These are phyloP conservation scores for Mactromeris polynyma DNA, from an alignment of 2,888 invertebrate genomes.

Conservation along the genomic window DNA sequence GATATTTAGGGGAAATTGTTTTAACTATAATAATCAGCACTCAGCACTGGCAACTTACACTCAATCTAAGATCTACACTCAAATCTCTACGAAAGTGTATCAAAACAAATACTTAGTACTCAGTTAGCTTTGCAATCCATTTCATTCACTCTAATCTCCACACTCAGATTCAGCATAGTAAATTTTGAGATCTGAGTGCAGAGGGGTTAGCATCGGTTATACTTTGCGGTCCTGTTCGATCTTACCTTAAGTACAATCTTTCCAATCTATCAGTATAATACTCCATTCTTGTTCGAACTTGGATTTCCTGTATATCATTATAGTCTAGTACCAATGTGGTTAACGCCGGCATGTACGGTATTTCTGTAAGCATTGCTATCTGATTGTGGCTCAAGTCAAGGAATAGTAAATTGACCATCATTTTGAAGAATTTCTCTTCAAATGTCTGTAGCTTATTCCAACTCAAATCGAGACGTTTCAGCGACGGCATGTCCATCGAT, in stretches of 20 bases:
- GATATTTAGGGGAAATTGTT: too few relatives aligned
- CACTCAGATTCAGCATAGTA: too few relatives aligned
- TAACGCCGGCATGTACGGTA: slow-evolving; percentile 60
- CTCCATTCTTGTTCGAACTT: slow-evolving; percentile 38
- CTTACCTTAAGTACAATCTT: slow-evolving; percentile 53
- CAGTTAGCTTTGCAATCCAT: too few relatives aligned
- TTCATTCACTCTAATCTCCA: too few relatives aligned
- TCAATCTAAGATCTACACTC: too few relatives aligned
- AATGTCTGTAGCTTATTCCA: slow-evolving; percentile 58
- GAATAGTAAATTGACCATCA: slow-evolving; percentile 43
- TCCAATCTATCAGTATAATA: slow-evolving; percentile 44
- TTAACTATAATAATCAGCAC: too few relatives aligned
- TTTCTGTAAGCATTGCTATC: slow-evolving; percentile 45
- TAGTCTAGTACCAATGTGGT: slow-evolving; percentile 56
- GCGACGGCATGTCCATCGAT: slow-evolving; percentile 43
- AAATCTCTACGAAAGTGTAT: too few relatives aligned
- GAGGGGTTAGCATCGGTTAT: too few relatives aligned
- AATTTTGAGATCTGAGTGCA: too few relatives aligned
- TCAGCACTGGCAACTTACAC: too few relatives aligned
- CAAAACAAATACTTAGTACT: too few relatives aligned
- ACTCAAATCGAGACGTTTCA: slow-evolving; percentile 56
- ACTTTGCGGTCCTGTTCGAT: too few relatives aligned
- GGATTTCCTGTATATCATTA: slow-evolving; percentile 51
- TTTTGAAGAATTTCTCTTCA: slow-evolving; percentile 39
- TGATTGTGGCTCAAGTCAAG: slow-evolving; percentile 66